Percentiles rank a stretch among this genome's conserved stretches.
Conservation (phyloP, 2,888 invertebrate genomes). For the Branchinecta sandiegonensis region DNA sequence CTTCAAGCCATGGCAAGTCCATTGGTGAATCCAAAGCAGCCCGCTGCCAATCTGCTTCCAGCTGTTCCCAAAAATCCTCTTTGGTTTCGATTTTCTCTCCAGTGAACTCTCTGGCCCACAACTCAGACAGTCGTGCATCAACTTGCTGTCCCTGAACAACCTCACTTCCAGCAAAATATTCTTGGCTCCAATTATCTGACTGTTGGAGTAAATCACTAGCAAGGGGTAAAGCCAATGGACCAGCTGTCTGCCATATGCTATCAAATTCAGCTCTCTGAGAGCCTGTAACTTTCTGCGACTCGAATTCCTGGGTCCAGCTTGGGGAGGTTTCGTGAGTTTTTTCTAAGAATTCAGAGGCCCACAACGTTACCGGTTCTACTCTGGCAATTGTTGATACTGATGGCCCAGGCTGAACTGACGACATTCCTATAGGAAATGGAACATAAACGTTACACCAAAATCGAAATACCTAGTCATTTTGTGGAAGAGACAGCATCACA, state of each 20-base stretch:
- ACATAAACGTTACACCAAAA: too few relatives aligned
- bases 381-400: neutral
- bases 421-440: neutral
- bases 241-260: neutral
- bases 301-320: neutral
- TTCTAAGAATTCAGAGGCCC: constrained; percentile 11
- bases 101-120: neutral
- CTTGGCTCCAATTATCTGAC: constrained; percentile 1
- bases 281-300: neutral
- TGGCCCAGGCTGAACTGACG: neutral
- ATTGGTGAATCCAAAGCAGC: neutral
- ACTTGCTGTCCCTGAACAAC: neutral
- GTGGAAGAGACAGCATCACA: too few relatives aligned
- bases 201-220: constrained; percentile 5
- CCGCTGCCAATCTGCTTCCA: constrained; percentile 1
- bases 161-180: neutral
- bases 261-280: neutral
- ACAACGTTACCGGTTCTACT: neutral
- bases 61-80: neutral
- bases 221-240: neutral
- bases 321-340: neutral
- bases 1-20: constrained; percentile 7
- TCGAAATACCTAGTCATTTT: too few relatives aligned
- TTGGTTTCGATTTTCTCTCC: neutral
- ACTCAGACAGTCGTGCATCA: neutral